Evolutionary conservation across 2,113 vertebrate species (phyloP).

Genomic region (Fukomys damarensis): DNA sequence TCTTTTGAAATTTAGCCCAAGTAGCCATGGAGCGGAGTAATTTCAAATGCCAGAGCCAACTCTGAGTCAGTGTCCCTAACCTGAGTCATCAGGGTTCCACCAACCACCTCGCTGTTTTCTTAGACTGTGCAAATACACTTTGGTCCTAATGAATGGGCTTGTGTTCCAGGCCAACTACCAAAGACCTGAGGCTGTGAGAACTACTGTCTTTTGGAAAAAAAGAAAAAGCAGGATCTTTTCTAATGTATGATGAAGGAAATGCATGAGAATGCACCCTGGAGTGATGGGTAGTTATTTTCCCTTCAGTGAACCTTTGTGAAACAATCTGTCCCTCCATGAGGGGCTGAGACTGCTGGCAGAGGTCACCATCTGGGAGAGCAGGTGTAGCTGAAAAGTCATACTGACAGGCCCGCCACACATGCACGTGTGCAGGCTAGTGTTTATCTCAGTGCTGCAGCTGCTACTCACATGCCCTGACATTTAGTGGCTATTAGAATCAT

Average conservation of each 20-base stretch:
- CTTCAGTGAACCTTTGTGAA: constrained; percentile 14
- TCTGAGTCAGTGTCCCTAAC: not conserved
- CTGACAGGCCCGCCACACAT: not conserved
- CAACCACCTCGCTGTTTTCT: not conserved
- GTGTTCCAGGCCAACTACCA: not conserved
- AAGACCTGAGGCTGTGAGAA: constrained; percentile 17
- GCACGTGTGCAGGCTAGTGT: not conserved
- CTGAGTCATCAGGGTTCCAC: not conserved
- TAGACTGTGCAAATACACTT: constrained; percentile 1
- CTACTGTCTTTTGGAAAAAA: not conserved
- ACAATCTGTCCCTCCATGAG: not conserved
- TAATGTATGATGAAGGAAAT: not conserved
- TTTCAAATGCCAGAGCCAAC: not conserved
- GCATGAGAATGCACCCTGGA: not conserved
- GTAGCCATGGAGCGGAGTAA: not conserved
- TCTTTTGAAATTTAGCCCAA: not conserved
- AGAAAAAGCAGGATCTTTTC: not conserved
- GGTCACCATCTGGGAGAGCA: not conserved
- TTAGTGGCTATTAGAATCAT: not conserved
- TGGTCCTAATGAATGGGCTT: not conserved
- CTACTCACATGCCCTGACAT: not conserved
- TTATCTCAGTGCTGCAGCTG: constrained; percentile 2
- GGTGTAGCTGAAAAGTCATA: constrained; percentile 41
- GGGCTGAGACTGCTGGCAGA: not conserved
- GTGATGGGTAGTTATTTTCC: constrained; percentile 23